Conservation (phyloP, 2,888 invertebrate genomes). For the Lamellibrachia columna region DNA sequence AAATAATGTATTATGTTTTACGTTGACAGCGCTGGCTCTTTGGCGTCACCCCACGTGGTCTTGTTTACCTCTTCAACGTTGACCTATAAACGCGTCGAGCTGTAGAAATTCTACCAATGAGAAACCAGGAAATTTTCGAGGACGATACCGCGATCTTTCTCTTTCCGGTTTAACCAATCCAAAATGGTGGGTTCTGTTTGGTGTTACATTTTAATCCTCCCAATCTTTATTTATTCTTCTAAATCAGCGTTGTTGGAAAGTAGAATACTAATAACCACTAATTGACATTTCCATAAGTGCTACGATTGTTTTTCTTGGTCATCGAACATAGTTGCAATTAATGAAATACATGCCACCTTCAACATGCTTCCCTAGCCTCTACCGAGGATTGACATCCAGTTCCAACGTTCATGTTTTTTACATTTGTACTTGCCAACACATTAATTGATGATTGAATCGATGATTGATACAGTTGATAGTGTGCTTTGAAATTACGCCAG, state of each 20-base stretch:
- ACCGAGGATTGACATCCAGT: neutral
- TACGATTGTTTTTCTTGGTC: neutral
- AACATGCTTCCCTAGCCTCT: neutral
- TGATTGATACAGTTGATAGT: neutral
- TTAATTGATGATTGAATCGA: neutral
- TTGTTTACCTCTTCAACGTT: neutral
- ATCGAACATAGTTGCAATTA: neutral
- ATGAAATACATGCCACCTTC: neutral
- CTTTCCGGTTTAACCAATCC: conserved; percentile 16
- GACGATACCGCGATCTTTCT: neutral
- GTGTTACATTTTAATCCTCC: neutral
- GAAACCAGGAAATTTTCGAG: neutral
- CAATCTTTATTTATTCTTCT: neutral
- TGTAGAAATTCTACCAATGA: neutral
- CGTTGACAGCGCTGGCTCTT: neutral
- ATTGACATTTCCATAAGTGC: neutral
- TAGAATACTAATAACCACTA: neutral
- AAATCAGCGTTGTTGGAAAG: neutral
- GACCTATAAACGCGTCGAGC: neutral
- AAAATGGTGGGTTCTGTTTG: neutral
- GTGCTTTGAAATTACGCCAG: neutral
- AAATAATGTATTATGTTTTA: no score
- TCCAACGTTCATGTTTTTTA: neutral
- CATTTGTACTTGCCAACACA: neutral
- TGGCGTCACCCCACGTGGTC: neutral